These are phyloP conservation scores for Drosophila orosa DNA, from an alignment of 1,140 invertebrate species.

Conservation along the genomic window DNA sequence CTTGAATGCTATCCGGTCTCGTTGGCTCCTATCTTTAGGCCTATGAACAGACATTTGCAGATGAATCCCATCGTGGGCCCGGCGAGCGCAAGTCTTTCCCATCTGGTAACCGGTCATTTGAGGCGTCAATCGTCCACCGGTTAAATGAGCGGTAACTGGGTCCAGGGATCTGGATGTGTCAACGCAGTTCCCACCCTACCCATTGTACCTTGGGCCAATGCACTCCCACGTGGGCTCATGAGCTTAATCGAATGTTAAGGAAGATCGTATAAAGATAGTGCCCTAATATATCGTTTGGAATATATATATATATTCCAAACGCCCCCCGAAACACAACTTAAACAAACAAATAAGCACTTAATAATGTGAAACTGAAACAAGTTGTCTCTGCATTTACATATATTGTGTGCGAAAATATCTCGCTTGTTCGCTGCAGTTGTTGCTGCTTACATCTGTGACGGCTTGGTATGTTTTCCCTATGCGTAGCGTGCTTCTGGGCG, in stretches of 20 bases:
- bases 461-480: slow-evolving; percentile 37
- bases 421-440: background rate
- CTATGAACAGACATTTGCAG: background rate
- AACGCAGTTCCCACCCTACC: background rate
- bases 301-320: too few species aligned
- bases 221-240: background rate
- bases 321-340: background rate
- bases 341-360: slow-evolving; percentile 19
- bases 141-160: background rate
- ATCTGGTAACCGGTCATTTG: background rate
- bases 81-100: background rate
- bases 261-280: background rate
- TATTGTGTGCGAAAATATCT: slow-evolving; percentile 9
- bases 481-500: slow-evolving; percentile 55
- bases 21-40: background rate
- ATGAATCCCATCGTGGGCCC: background rate
- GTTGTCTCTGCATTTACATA: background rate
- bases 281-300: background rate
- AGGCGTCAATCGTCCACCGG: background rate
- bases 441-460: slow-evolving; percentile 21
- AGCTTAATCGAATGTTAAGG: background rate
- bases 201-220: background rate
- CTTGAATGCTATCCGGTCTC: background rate
- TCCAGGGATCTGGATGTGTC: background rate
- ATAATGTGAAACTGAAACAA: slow-evolving; percentile 25